phyloP scores from a whole-genome alignment of 1,140 invertebrate genomes.

The Lordiphosa stackelbergi region DNA sequence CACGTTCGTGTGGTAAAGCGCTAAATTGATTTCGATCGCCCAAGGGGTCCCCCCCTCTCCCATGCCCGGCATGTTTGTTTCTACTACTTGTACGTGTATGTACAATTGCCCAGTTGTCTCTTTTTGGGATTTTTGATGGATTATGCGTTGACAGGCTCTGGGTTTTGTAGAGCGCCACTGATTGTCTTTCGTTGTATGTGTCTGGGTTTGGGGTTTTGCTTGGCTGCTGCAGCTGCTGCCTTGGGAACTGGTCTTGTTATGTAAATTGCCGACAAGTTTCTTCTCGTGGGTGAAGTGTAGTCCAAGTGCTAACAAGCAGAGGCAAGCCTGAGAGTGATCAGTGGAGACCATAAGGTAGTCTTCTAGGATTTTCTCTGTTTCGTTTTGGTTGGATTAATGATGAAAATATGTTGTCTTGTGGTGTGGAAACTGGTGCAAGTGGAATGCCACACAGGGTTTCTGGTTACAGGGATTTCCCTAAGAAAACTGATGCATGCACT shows the following conservation, averaged over 20 bases:
- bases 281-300: constrained; percentile 56
- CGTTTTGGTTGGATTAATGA: too few relatives aligned
- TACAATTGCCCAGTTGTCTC: constrained; percentile 34
- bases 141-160: constrained; percentile 70
- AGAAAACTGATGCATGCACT: too few relatives aligned
- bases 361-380: too few relatives aligned
- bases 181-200: constrained; percentile 47
- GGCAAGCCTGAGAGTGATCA: constrained; percentile 30
- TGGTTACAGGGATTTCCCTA: too few relatives aligned
- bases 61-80: constrained; percentile 29
- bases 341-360: constrained; percentile 20
- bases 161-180: constrained; percentile 62
- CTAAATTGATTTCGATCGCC: constrained; percentile 75
- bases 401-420: too few relatives aligned
- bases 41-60: constrained; percentile 37
- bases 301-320: constrained; percentile 62
- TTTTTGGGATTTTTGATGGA: constrained; percentile 54
- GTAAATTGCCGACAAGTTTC: constrained; percentile 53
- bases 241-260: constrained; percentile 74
- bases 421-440: too few relatives aligned
- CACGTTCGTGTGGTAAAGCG: constrained; percentile 70
- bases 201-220: constrained; percentile 10
- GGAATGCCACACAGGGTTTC: too few relatives aligned
- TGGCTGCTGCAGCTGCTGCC: constrained; percentile 16
- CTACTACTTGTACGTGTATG: constrained; percentile 19